Conservation (phyloP, 2,888 invertebrate species). For the Tetragnatha montana region DNA sequence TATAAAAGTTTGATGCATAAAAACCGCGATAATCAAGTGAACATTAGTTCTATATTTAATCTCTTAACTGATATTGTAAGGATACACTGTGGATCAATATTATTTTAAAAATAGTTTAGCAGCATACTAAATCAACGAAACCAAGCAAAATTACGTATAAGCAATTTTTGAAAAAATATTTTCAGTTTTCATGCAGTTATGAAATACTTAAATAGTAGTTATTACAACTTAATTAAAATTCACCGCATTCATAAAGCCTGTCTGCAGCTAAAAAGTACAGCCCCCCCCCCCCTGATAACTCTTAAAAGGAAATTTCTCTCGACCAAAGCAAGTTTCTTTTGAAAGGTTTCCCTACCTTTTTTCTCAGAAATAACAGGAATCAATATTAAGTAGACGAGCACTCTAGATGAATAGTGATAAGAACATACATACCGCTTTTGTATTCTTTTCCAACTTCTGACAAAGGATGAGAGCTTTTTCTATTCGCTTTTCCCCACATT, state of each 20-base stretch:
- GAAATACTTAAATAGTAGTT: too few species aligned
- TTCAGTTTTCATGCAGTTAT: too few species aligned
- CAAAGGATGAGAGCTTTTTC: constrained; percentile 34
- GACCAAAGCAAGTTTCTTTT: not conserved
- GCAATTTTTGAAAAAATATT: too few species aligned
- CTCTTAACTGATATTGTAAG: too few species aligned
- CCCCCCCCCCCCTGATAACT: not conserved
- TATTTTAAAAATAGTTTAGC: too few species aligned
- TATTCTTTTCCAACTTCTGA: constrained; percentile 52
- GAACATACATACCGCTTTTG: constrained; percentile 46
- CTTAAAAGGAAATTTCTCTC: not conserved
- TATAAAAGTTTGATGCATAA: too few species aligned
- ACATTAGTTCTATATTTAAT: too few species aligned
- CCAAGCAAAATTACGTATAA: too few species aligned
- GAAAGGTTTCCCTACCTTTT: not conserved
- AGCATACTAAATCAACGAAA: too few species aligned
- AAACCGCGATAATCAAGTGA: too few species aligned
- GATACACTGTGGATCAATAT: too few species aligned
- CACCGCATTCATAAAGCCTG: not conserved
- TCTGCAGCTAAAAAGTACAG: not conserved
- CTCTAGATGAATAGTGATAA: constrained; percentile 48
- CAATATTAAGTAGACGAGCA: constrained; percentile 40
- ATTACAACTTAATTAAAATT: too few species aligned
- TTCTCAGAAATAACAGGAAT: constrained; percentile 43
- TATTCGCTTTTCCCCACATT: constrained; percentile 18